Evolutionary conservation across 2,888 invertebrate species (phyloP), one percentile per base, ranked within the genome.

Genomic region (Plemyria rubiginata): DNA sequence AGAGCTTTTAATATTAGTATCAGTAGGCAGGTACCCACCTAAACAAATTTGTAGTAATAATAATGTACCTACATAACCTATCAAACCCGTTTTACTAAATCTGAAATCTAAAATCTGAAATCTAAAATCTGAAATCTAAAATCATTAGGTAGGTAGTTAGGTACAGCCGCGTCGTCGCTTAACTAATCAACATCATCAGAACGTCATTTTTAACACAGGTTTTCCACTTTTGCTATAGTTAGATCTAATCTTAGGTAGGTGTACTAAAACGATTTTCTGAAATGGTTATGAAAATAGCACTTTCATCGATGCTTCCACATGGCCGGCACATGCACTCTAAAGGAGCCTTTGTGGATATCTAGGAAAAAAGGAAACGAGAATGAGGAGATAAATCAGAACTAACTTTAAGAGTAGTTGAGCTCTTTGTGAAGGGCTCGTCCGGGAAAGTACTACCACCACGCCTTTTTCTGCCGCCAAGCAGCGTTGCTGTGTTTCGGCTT

Each of bases 301-400:
- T 96, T 87, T 98, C 97, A 81, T 98, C 98, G 6, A 98, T 95
- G 12, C 95, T 96, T 0, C 97, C 97, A 84, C 98, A 98, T 0
- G 98, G 98, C 40, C 98, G 95, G 80, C 98, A 98, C 98, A 98
- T 98, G 79, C 98, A 98, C 83, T 98, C 98, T 56, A 98, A 86
- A 0, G 98, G 98, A 12, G 98, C 98, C 86, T 98, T 97, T 5
- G 98, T 98, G n/a, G 96, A 95, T 2, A 98, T 96, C 97, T 97
- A 16, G 11, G 77, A 55, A n/a, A 3, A 45, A 90, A 83, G 61
- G 15, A 46, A 54, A 41, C 29, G 2, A 43, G 2, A 28, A 22
- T 12, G 6, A 32, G 32, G 32, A 22, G 22, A 22, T 2, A 22
- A 22, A 22, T 22, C 22, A 40, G 32, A 32, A n/a, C n/a, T n/a